Conservation (phyloP, 2,797 vertebrate species). For the Argentina silus region DNA sequence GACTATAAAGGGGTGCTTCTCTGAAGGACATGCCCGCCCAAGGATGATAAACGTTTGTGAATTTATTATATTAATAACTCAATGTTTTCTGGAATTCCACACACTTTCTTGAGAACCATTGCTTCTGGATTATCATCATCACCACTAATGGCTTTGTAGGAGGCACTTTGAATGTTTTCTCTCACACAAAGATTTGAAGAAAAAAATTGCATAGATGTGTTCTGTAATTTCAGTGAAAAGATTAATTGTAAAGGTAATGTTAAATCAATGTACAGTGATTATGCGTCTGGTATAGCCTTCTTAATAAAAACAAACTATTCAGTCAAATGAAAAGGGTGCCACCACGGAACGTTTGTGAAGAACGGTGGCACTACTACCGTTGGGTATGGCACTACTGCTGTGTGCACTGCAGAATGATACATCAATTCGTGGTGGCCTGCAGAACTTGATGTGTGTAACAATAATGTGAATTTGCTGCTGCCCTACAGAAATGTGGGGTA, state of each 20-base stretch:
- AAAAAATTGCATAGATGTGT: conserved; percentile 99
- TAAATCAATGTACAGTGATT: conserved; percentile 99
- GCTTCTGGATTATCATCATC: conserved; percentile 86
- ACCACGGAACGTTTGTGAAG: conserved; percentile 71
- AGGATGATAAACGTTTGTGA: conserved; percentile 87
- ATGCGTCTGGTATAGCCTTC: conserved; percentile 99
- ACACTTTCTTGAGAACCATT: conserved; percentile 88
- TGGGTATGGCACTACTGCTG: conserved; percentile 37
- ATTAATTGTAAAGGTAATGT: conserved; percentile 99
- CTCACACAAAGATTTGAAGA: conserved; percentile 91
- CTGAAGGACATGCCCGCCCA: conserved; percentile 74
- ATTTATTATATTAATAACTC: conserved; percentile 86
- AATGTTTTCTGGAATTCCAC: conserved; percentile 90
- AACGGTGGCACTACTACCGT: conserved; percentile 24
- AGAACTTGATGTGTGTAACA: background rate
- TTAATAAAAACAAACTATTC: conserved; percentile 99
- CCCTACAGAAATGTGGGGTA: too few species aligned
- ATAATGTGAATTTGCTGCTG: background rate
- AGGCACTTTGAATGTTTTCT: conserved; percentile 99
- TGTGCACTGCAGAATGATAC: conserved; percentile 21
- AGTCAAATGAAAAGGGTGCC: conserved; percentile 85
- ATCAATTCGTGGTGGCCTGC: conserved; percentile 31
- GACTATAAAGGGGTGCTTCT: conserved; percentile 81
- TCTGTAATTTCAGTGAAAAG: conserved; percentile 99
- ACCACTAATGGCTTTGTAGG: conserved; percentile 98